Conservation (phyloP, 2,797 vertebrate species). For the Spea hammondii region DNA sequence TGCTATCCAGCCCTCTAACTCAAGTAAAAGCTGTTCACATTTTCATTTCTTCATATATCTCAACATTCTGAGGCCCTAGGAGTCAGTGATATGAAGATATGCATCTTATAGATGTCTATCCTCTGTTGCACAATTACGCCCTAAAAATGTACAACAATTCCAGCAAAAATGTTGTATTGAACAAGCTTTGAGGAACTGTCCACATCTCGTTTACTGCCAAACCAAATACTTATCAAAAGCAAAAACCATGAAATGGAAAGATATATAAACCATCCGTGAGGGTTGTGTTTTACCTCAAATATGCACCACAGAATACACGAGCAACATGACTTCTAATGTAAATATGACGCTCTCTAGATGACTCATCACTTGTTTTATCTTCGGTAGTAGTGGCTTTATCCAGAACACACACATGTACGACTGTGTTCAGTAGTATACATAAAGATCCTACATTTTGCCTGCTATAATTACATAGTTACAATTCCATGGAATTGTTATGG, state of each 20-base stretch:
- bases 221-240: conserved; percentile 39
- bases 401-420: too few species aligned
- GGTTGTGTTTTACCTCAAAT: conserved; percentile 45
- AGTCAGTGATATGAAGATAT: too few species aligned
- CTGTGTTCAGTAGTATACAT: too few species aligned
- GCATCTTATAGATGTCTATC: not conserved
- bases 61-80: too few species aligned
- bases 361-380: not conserved
- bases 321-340: not conserved
- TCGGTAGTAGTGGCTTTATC: not conserved
- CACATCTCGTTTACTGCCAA: conserved; percentile 31
- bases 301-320: conserved; percentile 24
- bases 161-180: not conserved
- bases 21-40: too few species aligned
- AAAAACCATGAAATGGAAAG: conserved; percentile 41
- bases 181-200: conserved; percentile 8
- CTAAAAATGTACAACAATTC: not conserved
- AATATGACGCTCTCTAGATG: not conserved
- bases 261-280: conserved; percentile 40
- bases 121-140: conserved; percentile 5
- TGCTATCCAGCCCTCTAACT: too few species aligned
- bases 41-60: too few species aligned
- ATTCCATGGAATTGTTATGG: too few species aligned
- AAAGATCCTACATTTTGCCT: too few species aligned
- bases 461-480: too few species aligned